Percentiles rank a stretch among this genome's conserved stretches.
Conservation (phyloP, 2,797 vertebrate species). For the Halcyon leucocephala region DNA sequence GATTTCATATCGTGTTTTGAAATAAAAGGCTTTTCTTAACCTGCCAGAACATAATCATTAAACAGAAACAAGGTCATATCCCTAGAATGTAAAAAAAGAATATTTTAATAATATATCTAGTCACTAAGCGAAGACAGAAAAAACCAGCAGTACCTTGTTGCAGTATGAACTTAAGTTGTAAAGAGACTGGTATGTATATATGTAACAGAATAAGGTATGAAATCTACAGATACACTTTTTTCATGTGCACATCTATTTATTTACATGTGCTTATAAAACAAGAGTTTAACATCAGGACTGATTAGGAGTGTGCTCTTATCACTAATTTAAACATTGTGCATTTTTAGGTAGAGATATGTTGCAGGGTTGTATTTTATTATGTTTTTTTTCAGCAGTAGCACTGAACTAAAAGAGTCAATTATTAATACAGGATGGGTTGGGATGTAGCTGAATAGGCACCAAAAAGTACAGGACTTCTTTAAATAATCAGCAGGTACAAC, state of each 20-base stretch:
- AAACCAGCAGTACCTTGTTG: neutral
- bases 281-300: neutral
- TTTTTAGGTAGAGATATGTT: neutral
- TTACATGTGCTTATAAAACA: neutral
- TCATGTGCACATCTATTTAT: neutral
- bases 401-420: neutral
- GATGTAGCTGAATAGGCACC: neutral
- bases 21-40: conserved; percentile 15
- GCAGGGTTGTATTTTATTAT: neutral
- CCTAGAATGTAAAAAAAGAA: neutral
- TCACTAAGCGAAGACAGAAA: neutral
- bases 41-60: neutral
- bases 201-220: neutral
- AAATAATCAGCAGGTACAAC: neutral
- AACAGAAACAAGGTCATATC: neutral
- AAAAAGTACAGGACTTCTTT: neutral
- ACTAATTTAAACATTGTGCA: rapidly evolving
- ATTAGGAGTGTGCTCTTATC: neutral
- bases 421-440: neutral
- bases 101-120: neutral
- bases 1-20: neutral
- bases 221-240: neutral
- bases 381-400: neutral
- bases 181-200: neutral
- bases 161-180: neutral